Base-by-base conservation (phyloP, 2,888 invertebrate genomes). In the Andrena chrysosceles region DNA sequence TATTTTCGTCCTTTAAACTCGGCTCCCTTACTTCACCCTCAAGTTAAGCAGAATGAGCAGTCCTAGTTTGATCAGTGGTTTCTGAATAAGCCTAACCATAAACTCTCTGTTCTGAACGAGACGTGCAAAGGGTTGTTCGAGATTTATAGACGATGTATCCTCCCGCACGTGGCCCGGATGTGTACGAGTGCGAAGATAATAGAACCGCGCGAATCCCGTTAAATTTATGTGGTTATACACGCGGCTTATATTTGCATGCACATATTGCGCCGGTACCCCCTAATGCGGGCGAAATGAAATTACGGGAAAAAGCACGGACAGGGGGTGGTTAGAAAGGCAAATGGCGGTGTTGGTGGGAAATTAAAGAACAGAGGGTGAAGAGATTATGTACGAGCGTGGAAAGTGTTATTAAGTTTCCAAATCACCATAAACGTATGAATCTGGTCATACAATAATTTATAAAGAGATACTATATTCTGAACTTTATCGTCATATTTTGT, bases 211-310 rank as follows among this genome's bases (percentile, higher is more conserved):
- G 77, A 35, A 73, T 73, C 77, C 35, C 60, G 20, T 35, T 26
- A 66, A 76, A 70, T 79, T 69, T 79, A 72, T 76, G 49, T 5
- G 42, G 42, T 35, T 64, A 16, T 26, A 60, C 29, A 62, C 68
- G 33, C 23, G 16, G 20, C 23, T 33, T 42, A 20, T 60, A 76
- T 76, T 70, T 76, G 67, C 79, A 76, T 52, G 48, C 49, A 23
- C 42, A 42, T 59, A 59, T 64, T 23, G 49, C 52, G 26, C 2
- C 33, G 23, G 3, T 20, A 26, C 4, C 73, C 62, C 52, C 52
- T 42, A 69, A 69, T 69, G 56, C 29, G 69, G 49, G 52, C 29
- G 62, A 69, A 74, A 74, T 69, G 62, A 74, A 74, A 74, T 68
- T 78, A 67, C 74, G 26, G 5, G 74, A 63, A 59, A 42, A 52